A percentile compares a stretch with the other conserved stretches of the same genome.
Conservation (phyloP, 2,888 invertebrate genomes). For the Abscondita cerata region DNA sequence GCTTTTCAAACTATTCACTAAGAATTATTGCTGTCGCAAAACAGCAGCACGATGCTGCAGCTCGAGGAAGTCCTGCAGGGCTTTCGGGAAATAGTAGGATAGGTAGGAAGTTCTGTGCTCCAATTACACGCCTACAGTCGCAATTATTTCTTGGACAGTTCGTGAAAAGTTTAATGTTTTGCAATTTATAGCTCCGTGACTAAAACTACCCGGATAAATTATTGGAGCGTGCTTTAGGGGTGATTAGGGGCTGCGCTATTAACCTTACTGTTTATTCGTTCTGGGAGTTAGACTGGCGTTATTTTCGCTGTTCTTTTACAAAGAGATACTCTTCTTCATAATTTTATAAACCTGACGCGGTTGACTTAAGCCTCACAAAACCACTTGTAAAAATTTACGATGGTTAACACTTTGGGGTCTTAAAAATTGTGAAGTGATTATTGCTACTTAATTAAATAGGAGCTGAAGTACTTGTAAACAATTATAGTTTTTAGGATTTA, state of each 20-base stretch:
- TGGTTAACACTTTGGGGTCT: no score
- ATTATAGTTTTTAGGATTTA: no score
- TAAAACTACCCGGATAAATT: constrained; percentile 48
- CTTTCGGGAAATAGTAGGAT: constrained; percentile 37
- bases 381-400: constrained; percentile 13
- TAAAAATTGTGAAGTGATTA: no score
- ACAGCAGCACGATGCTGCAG: constrained; percentile 16
- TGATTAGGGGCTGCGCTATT: constrained; percentile 44
- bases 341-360: constrained; percentile 16
- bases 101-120: constrained; percentile 41
- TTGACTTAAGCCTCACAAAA: constrained; percentile 17
- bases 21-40: constrained; percentile 30
- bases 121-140: constrained; percentile 56
- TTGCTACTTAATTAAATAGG: no score
- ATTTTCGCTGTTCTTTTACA: constrained; percentile 18
- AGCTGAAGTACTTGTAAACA: no score
- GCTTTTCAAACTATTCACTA: constrained; percentile 24
- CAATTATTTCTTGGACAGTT: constrained; percentile 58
- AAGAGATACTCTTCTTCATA: constrained; percentile 14
- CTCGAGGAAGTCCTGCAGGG: constrained; percentile 33
- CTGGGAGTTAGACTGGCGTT: constrained; percentile 18
- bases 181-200: constrained; percentile 54
- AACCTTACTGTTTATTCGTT: constrained; percentile 41
- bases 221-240: constrained; percentile 47
- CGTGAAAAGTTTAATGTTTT: constrained; percentile 55